A percentile compares a stretch with the other conserved stretches of the same genome.
These are phyloP conservation scores for Acleris sparsana DNA, from an alignment of 2,888 invertebrate species.

Conservation along the genomic window DNA sequence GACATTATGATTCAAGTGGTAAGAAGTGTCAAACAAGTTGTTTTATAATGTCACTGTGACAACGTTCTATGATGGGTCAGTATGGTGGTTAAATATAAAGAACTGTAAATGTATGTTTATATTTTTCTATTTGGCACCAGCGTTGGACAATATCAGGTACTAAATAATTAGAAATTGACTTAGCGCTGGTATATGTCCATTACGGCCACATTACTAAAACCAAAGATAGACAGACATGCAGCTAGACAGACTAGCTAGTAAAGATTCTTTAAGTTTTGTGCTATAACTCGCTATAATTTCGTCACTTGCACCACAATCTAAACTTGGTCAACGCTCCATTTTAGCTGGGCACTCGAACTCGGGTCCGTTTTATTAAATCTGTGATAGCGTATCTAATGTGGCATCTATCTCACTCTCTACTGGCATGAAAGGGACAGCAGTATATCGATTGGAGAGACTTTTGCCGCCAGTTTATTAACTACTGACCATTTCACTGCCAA, in stretches of 20 bases:
- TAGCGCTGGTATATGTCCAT: no score
- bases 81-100: no score
- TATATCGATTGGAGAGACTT: conserved; percentile 32
- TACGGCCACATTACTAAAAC: no score
- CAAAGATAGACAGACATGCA: no score
- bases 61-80: no score
- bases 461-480: conserved; percentile 21
- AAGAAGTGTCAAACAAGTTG: no score
- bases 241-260: not conserved
- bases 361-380: conserved; percentile 33
- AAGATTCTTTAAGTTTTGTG: not conserved
- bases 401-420: conserved; percentile 22
- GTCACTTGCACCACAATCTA: conserved; percentile 9
- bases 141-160: no score
- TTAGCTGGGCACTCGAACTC: conserved; percentile 19
- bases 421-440: conserved; percentile 20
- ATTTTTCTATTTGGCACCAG: no score
- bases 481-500: not conserved
- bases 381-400: conserved; percentile 28
- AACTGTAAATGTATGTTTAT: no score
- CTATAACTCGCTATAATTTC: not conserved
- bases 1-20: no score
- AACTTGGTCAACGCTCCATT: conserved; percentile 33
- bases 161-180: no score
- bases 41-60: no score